Evolutionary conservation across 2,113 vertebrate species (phyloP).

Genomic region (Pan paniscus): DNA sequence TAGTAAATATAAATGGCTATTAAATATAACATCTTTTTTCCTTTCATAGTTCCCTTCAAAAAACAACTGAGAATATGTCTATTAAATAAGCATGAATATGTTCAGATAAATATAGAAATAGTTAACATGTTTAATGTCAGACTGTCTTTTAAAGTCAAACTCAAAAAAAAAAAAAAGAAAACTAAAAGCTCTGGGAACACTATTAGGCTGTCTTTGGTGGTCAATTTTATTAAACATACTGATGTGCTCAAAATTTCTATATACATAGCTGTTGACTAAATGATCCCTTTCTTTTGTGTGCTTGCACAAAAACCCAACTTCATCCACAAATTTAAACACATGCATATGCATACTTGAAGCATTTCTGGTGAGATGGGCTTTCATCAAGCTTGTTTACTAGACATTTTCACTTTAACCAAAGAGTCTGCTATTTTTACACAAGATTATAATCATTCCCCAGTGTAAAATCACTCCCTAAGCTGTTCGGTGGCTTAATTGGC

Average conservation of each 20-base stretch:
- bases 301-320: neutral
- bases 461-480: conserved; percentile 72
- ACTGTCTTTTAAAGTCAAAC: neutral
- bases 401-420: conserved; percentile 44
- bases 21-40: neutral
- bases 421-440: conserved; percentile 66
- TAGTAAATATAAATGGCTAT: neutral
- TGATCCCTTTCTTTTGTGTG: neutral
- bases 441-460: conserved; percentile 69
- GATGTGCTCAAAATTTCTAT: neutral
- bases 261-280: neutral
- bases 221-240: conserved; percentile 14
- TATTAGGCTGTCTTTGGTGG: neutral
- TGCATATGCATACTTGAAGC: neutral
- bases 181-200: neutral
- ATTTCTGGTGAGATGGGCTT: conserved; percentile 28
- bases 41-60: conserved; percentile 13
- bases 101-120: neutral
- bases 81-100: neutral
- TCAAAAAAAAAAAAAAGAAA: neutral
- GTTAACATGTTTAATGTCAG: neutral
- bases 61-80: neutral
- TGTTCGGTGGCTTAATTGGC: conserved; percentile 79
- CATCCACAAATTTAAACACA: neutral
- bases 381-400: conserved; percentile 43